Evolutionary conservation across 2,113 vertebrate species (phyloP).

Genomic region (Tragulus kanchil): DNA sequence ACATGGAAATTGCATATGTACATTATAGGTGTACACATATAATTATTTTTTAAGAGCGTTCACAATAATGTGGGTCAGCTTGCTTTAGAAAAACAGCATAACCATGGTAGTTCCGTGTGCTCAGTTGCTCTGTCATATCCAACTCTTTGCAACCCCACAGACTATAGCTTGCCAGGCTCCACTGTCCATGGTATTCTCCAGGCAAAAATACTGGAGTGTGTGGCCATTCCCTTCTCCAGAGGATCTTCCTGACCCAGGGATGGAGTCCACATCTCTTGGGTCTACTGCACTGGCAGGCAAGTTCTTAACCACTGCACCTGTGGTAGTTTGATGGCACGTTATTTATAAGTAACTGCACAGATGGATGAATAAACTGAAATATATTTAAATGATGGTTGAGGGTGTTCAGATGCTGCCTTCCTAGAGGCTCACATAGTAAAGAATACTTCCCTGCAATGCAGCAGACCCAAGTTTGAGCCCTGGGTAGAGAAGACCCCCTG

Average conservation of each 20-base stretch:
- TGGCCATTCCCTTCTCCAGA: not conserved
- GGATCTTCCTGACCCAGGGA: not conserved
- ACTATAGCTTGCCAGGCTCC: not conserved
- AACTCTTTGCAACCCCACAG: not conserved
- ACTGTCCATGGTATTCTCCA: not conserved
- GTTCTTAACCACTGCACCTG: not conserved
- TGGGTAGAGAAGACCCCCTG: too few relatives aligned
- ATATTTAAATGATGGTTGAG: not conserved
- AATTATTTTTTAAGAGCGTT: constrained; percentile 35
- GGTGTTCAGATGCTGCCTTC: not conserved
- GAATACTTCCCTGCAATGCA: too few relatives aligned
- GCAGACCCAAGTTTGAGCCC: too few relatives aligned
- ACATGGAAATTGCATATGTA: not conserved
- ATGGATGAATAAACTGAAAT: not conserved
- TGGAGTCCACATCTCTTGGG: not conserved
- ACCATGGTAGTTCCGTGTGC: not conserved
- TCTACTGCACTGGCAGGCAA: not conserved
- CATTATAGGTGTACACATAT: not conserved
- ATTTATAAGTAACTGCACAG: not conserved
- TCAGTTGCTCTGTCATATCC: not conserved
- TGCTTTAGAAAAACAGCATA: constrained; percentile 31
- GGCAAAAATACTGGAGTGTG: not conserved
- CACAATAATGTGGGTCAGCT: not conserved
- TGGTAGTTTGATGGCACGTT: not conserved
- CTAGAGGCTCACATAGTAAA: too few relatives aligned